A percentile compares a stretch with the other conserved stretches of the same genome.
phyloP scores from a whole-genome alignment of 2,113 vertebrate species.

The Ancistrus triradiatus region DNA sequence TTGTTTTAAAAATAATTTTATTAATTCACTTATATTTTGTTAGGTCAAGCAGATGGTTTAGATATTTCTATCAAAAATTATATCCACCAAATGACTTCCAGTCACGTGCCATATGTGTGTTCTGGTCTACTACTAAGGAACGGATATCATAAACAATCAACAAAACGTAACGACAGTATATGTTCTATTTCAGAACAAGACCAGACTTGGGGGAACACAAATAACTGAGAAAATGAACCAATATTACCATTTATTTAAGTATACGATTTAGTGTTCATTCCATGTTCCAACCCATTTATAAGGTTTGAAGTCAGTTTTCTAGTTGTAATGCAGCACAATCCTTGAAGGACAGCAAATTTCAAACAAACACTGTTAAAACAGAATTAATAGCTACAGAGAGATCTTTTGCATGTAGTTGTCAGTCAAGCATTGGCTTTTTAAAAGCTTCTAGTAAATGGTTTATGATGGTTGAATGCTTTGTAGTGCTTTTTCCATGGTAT shows the following conservation, averaged over 20 bases:
- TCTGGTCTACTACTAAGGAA: too few species aligned
- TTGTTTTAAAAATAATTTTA: too few species aligned
- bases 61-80: too few species aligned
- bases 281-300: conserved; percentile 63
- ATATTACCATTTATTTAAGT: conserved; percentile 76
- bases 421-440: conserved; percentile 53
- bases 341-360: conserved; percentile 56
- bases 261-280: conserved; percentile 71
- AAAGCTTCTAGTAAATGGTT: conserved; percentile 40
- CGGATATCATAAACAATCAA: too few species aligned
- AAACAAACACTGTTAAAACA: conserved; percentile 57
- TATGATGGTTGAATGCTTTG: conserved; percentile 33
- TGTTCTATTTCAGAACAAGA: background rate
- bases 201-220: background rate
- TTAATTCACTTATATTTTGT: too few species aligned
- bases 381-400: conserved; percentile 46
- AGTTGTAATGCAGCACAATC: conserved; percentile 66
- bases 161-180: too few species aligned
- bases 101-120: too few species aligned
- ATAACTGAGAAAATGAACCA: conserved; percentile 41
- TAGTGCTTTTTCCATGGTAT: conserved; percentile 40
- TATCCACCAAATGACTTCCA: too few species aligned
- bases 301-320: conserved; percentile 70
- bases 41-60: too few species aligned
- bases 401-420: conserved; percentile 38